phyloP scores from a whole-genome alignment of 2,113 vertebrate species.

The Vombatus ursinus region DNA sequence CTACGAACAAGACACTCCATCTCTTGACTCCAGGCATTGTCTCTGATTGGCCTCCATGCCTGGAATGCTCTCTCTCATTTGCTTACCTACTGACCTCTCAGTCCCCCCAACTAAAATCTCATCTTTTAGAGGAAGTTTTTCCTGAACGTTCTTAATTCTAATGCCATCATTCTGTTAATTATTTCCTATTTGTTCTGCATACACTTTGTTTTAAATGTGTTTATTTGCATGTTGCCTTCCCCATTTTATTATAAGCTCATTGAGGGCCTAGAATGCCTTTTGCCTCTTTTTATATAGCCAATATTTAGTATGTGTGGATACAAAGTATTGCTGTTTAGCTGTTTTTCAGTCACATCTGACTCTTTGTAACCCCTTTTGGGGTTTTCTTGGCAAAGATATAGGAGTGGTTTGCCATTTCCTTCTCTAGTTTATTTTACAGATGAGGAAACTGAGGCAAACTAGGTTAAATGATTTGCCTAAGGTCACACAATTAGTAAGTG shows the following conservation, averaged over 20 bases:
- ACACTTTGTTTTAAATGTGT: no score
- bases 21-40: neutral
- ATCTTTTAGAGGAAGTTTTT: neutral
- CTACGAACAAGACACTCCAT: neutral
- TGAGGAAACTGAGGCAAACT: no score
- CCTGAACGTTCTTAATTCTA: no score
- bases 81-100: neutral
- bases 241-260: neutral
- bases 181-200: neutral
- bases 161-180: neutral
- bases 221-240: neutral
- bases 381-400: no score
- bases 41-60: neutral
- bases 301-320: no score
- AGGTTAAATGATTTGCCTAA: no score
- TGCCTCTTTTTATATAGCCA: neutral
- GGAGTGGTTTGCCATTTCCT: no score
- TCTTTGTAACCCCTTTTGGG: no score
- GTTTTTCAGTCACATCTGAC: no score
- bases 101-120: neutral
- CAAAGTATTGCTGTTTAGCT: no score
- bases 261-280: neutral
- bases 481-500: no score
- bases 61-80: neutral
- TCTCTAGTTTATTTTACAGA: no score